These are phyloP conservation scores for Entomobrya proxima DNA, from an alignment of 2,888 invertebrate species.

Conservation along the genomic window DNA sequence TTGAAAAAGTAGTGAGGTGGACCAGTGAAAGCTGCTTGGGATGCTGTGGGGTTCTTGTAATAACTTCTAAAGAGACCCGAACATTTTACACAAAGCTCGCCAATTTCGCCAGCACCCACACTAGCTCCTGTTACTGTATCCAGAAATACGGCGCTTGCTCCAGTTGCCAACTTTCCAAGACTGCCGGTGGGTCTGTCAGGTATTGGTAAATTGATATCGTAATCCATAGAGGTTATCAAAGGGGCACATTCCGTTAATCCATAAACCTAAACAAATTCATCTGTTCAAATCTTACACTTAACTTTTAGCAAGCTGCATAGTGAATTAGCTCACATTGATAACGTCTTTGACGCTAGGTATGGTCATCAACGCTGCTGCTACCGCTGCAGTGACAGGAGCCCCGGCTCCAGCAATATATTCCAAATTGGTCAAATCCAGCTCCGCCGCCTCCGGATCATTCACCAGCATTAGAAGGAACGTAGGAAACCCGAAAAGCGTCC, in stretches of 20 bases:
- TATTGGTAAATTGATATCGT: background rate
- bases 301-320: background rate
- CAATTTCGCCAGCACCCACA: constrained; percentile 77
- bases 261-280: constrained; percentile 59
- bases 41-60: constrained; percentile 66
- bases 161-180: constrained; percentile 70
- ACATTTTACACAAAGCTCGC: constrained; percentile 78
- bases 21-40: constrained; percentile 64
- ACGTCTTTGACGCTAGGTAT: constrained; percentile 65
- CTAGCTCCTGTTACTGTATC: constrained; percentile 75
- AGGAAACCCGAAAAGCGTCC: constrained; percentile 70
- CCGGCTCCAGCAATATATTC: constrained; percentile 24
- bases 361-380: constrained; percentile 61
- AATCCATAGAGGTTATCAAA: constrained; percentile 14
- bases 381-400: constrained; percentile 65
- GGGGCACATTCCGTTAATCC: constrained; percentile 70
- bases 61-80: constrained; percentile 55
- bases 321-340: constrained; percentile 67
- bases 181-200: constrained; percentile 43
- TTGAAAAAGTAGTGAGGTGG: constrained; percentile 62
- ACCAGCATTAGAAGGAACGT: constrained; percentile 69
- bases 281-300: background rate
- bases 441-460: constrained; percentile 62
- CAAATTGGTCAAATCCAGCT: constrained; percentile 56
- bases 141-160: constrained; percentile 76